Conservation (phyloP, 1,140 invertebrate species). For the Cephus cinctus region DNA sequence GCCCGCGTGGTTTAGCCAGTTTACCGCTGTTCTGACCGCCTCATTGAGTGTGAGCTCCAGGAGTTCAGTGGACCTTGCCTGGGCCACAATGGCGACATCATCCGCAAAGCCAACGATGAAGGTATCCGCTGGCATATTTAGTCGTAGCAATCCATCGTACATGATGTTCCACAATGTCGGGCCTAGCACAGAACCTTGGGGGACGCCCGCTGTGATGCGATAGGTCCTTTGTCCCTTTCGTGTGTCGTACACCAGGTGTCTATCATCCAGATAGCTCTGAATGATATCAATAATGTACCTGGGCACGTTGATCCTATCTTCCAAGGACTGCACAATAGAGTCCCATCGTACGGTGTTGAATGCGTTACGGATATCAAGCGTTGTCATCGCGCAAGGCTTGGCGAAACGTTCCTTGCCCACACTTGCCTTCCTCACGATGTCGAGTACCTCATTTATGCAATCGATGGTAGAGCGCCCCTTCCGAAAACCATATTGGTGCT, state of each 20-base stretch:
- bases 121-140: slow-evolving; percentile 14
- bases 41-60: neutral
- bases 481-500: no score
- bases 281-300: slow-evolving; percentile 5
- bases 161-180: slow-evolving; percentile 33
- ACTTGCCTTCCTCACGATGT: neutral
- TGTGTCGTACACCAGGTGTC: slow-evolving; percentile 5
- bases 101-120: slow-evolving; percentile 26
- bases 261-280: slow-evolving; percentile 9
- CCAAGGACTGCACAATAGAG: slow-evolving; percentile 10
- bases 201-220: slow-evolving; percentile 18
- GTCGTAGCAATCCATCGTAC: slow-evolving; percentile 26
- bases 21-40: neutral
- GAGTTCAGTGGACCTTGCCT: slow-evolving; percentile 1
- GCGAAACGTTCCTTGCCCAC: neutral
- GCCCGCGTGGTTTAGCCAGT: neutral
- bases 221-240: neutral
- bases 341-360: neutral
- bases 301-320: neutral
- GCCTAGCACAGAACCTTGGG: slow-evolving; percentile 35
- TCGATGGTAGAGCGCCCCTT: no score
- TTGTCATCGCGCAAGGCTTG: neutral
- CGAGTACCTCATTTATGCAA: no score
- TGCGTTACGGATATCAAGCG: neutral
- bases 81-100: slow-evolving; percentile 21